A percentile compares a stretch with the other conserved stretches of the same genome.
Evolutionary conservation across 2,888 invertebrate species (phyloP).

Genomic region (Sepioteuthis lessoniana): DNA sequence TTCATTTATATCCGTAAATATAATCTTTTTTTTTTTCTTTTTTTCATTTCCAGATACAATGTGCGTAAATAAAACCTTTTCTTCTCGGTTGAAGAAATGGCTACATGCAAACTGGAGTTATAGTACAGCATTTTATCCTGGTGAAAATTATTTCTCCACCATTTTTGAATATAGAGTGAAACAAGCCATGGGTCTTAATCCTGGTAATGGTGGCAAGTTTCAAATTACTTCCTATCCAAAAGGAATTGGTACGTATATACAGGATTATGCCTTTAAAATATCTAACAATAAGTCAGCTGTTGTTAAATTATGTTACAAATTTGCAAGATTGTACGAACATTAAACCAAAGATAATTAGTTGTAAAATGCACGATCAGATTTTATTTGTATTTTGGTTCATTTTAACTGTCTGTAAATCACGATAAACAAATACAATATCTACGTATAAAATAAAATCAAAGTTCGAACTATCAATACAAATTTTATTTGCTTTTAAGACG

Average conservation of each 20-base stretch:
- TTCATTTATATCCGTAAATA: too few species aligned
- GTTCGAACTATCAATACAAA: too few species aligned
- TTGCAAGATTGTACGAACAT: too few species aligned
- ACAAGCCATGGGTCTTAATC: constrained; percentile 65
- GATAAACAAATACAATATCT: too few species aligned
- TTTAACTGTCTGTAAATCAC: too few species aligned
- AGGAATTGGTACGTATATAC: constrained; percentile 63
- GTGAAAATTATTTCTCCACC: constrained; percentile 70
- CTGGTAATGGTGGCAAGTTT: constrained; percentile 71
- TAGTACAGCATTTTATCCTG: constrained; percentile 73
- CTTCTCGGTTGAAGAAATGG: constrained; percentile 63
- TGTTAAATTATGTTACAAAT: too few species aligned
- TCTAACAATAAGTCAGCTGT: too few species aligned
- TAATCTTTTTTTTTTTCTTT: not conserved
- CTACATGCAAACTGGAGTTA: constrained; percentile 71
- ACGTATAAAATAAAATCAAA: too few species aligned
- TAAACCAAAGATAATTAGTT: too few species aligned
- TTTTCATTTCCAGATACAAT: constrained; percentile 66
- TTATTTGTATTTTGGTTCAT: too few species aligned
- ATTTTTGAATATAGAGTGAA: constrained; percentile 61
- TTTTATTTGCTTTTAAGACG: too few species aligned
- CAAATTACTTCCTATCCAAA: constrained; percentile 71
- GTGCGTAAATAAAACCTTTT: constrained; percentile 70
- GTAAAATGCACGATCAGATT: too few species aligned
- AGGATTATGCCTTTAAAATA: not conserved